phyloP scores from a whole-genome alignment of 2,888 invertebrate genomes.

The Thecocarcelia acutangulata region DNA sequence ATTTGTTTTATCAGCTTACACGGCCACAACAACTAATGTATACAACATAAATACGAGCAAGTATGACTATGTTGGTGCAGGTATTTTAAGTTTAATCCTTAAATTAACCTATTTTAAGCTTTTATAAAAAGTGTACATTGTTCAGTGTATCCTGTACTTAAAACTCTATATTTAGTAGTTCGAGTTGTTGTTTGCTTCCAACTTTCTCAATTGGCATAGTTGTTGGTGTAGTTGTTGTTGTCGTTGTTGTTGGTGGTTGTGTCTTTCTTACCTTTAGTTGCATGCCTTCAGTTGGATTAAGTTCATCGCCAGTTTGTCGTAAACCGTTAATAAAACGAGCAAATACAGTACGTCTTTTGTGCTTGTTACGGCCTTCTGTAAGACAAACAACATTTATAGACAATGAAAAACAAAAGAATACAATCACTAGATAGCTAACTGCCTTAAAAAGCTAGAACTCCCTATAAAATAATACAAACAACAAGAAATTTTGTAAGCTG shows the following conservation, averaged over 20 bases:
- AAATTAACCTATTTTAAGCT: conserved; percentile 62
- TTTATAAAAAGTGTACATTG: conserved; percentile 24
- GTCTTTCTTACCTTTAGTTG: conserved; percentile 79
- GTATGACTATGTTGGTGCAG: background rate
- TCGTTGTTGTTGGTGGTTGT: background rate
- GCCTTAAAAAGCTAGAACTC: conserved; percentile 36
- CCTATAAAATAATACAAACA: conserved; percentile 19
- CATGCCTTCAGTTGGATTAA: conserved; percentile 81
- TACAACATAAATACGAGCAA: no score
- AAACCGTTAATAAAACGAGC: conserved; percentile 80
- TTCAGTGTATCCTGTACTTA: conserved; percentile 7
- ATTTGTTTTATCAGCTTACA: conserved; percentile 34
- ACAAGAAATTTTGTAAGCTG: background rate
- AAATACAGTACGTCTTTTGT: conserved; percentile 80
- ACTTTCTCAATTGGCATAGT: conserved; percentile 15
- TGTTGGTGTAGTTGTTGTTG: conserved; percentile 3
- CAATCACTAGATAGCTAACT: conserved; percentile 70
- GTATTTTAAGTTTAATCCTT: conserved; percentile 41
- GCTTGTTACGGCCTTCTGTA: conserved; percentile 80
- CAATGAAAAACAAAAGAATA: conserved; percentile 44
- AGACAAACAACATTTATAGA: conserved; percentile 53
- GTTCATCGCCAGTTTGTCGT: conserved; percentile 80
- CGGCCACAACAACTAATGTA: conserved; percentile 9
- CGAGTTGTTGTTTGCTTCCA: conserved; percentile 17
- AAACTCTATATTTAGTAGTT: conserved; percentile 10